phyloP scores from a whole-genome alignment of 2,113 vertebrate genomes.

The Marmota monax region DNA sequence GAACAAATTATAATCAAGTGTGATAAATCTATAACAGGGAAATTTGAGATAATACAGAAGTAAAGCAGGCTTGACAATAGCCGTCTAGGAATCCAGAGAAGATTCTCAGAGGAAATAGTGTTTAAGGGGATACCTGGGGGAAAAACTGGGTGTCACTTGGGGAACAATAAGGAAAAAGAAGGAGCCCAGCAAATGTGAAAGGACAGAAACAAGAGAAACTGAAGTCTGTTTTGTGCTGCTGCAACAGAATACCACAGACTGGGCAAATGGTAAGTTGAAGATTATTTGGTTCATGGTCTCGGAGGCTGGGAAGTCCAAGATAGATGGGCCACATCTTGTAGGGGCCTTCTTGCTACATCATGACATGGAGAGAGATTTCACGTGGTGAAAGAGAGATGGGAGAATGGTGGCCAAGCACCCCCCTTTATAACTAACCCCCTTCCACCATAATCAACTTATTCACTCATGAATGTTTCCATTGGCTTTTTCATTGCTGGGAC shows the following conservation, averaged over 20 bases:
- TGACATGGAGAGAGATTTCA: background rate
- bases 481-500: too few relatives aligned
- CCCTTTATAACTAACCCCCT: background rate
- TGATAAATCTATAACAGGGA: background rate
- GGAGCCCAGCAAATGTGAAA: background rate
- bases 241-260: background rate
- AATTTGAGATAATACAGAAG: background rate
- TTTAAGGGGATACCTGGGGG: background rate
- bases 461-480: background rate
- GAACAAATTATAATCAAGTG: background rate
- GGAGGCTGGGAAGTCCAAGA: background rate
- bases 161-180: background rate
- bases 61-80: background rate
- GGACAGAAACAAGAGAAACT: background rate
- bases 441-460: background rate
- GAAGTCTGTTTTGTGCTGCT: background rate
- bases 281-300: background rate
- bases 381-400: background rate
- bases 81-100: background rate
- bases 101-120: background rate
- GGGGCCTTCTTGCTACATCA: background rate
- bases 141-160: too few relatives aligned
- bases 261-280: background rate
- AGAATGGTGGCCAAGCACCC: background rate
- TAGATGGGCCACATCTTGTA: too few relatives aligned